Base-by-base conservation (phyloP, 2,113 vertebrate species). In the Anolis sagrei region DNA sequence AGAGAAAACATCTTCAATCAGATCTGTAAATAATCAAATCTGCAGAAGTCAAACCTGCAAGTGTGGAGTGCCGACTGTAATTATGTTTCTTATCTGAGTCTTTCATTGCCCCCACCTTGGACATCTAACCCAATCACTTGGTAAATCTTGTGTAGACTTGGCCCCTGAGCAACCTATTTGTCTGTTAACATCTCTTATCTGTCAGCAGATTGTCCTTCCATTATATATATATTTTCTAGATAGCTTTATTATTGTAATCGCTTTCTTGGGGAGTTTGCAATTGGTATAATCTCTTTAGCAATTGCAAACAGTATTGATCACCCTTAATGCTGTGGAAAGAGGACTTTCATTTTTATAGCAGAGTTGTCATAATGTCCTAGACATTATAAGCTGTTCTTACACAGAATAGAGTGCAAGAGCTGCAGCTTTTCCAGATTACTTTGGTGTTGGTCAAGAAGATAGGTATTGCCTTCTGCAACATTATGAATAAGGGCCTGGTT, bases 211-310 rank as follows among this genome's bases (percentile, higher is more conserved):
- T 76, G 58, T 1, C 66, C 73, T 78, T 36, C 4, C 70, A 49
- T 58, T 79, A 39, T 51, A 79, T 83, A 75, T 77, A 44, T 44
- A 44, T 32, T 80, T 61, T 66, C 9, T 7, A 68, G 64, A 68
- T 68, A 68, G 58, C 18, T 88, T 32, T 23, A 64, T 83, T 32
- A 76, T n/a, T 89, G 18, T 76, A 86, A 80, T 66, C 64, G 19
- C 23, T 44, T 82, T 75, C 27, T 79, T 62, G 64, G 58, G 54
- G 72, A 44, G 10, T 13, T 86, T 76, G 36, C 18, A 34, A 44
- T 18, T 70, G 70, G 81, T 48, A 32, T 36, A 21, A 79, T 44
- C 34, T 32, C 36, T 85, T 36, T 79, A 16, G 44, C 51, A 58
- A 44, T 58, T 5, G 27, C 34, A 85, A 76, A 79, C 34, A 79